Base-by-base conservation (phyloP, 2,888 invertebrate genomes). In the Dorcus hopei region DNA sequence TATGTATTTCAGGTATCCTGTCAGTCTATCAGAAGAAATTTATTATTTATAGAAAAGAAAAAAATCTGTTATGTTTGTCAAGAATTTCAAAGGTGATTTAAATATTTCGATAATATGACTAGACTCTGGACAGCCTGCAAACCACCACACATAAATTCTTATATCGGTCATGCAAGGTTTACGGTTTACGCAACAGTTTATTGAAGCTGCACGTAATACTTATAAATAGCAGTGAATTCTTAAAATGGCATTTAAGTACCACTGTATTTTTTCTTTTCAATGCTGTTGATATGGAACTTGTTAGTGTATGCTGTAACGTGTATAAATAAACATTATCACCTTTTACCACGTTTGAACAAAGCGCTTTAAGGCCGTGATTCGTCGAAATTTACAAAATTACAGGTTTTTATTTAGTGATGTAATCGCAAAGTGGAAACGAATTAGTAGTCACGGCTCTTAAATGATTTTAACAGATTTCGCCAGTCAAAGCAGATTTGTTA, bases 321-420 rank as follows among this genome's bases (percentile, higher is more conserved):
- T 45, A 45, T 45, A 45, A 45, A 45, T 45, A 45, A 45, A 45
- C 14, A 45, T 45, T 45, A 45, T 19, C 45, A 23, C 45, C 45
- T 45, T 45, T 45, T 45, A 45, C 45, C 9, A 45, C 45, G 16
- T 16, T 16, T 45, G 19, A 45, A 45, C 45, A 3, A 19, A 7
- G 5, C 5, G 45, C 0, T 19, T 8, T 45, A 11, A 45, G 45
- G 45, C 23, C 14, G 23, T 23, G 9, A 19, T 9, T 11, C 23
- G 9, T 23, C 9, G 23, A 45, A 45, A 45, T 45, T 45, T 8
- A 45, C 2, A 16, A 11, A 42, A 14, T 14, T 42, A 14, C 16
- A 16, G 11, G 42, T 14, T 42, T 14, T 45, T 45, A 45, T 9
- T 19, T 9, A 16, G 19, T 45, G 23, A 19, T 19, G 45, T 11